Percentiles rank a stretch among this genome's conserved stretches.
phyloP scores from a whole-genome alignment of 2,888 invertebrate species.

The Mesorhabditis belari region DNA sequence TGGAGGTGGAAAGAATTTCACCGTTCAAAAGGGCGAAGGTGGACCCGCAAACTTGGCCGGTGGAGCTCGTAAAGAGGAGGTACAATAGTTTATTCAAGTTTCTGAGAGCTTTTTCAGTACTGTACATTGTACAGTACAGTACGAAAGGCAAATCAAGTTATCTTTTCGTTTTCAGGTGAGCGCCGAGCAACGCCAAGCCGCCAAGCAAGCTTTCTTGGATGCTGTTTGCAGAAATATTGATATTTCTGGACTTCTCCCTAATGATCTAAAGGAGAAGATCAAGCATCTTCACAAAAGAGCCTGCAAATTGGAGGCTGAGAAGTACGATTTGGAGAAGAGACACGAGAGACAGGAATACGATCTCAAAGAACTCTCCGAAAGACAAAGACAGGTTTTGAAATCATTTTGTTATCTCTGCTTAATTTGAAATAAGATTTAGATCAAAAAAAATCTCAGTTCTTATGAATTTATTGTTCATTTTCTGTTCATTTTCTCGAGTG shows the following conservation, averaged over 20 bases:
- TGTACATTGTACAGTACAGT: too few relatives aligned
- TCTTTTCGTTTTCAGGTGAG: constrained; percentile 7
- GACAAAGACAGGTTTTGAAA: constrained; percentile 51
- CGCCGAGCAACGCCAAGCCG: constrained; percentile 45
- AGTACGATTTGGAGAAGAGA: constrained; percentile 53
- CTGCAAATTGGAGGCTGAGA: constrained; percentile 51
- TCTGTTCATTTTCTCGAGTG: too few relatives aligned
- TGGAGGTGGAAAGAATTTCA: constrained; percentile 44
- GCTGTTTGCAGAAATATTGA: constrained; percentile 45
- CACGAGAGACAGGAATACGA: constrained; percentile 53
- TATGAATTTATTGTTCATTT: too few relatives aligned
- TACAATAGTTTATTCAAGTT: not conserved
- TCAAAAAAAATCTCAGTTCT: too few relatives aligned
- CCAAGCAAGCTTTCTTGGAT: constrained; percentile 46
- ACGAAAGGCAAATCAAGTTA: not conserved
- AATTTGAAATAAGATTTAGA: too few relatives aligned
- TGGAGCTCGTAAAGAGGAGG: not conserved
- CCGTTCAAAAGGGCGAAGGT: constrained; percentile 35
- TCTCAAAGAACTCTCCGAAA: constrained; percentile 51
- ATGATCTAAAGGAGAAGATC: constrained; percentile 51
- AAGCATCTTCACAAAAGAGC: constrained; percentile 50
- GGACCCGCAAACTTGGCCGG: constrained; percentile 37
- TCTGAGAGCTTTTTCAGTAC: too few relatives aligned
- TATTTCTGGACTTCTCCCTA: constrained; percentile 49
- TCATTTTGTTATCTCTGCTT: too few relatives aligned